Base-by-base conservation (phyloP, 2,888 invertebrate species). In the Drosophila austrosaltans region DNA sequence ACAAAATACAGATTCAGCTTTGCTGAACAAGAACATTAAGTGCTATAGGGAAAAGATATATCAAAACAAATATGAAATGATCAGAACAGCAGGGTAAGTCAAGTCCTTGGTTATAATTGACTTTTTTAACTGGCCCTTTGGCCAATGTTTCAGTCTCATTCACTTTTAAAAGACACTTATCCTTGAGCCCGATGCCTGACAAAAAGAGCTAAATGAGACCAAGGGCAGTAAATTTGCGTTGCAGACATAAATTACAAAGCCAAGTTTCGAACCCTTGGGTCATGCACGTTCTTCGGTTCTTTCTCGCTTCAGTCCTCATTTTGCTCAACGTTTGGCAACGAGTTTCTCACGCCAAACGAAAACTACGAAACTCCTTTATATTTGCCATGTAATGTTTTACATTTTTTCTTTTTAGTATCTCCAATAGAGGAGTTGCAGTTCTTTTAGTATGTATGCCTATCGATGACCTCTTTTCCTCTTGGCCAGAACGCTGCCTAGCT, bases 201-300 rank as follows among this genome's bases (percentile, higher is more conserved):
- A 28, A 32, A 39, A 36, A 32, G 30, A 20, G 54, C 66, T 6
- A 60, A 61, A 63, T 66, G 59, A 53, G 72, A 71, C 72, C 61
- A 53, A 64, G 48, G 76, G 75, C 68, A 57, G 56, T 72, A 70
- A 68, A 76, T 70, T 76, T 75, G 76, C 73, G 63, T 62, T 67
- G 75, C 73, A 68, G 78, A 74, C 76, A 88, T 88, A 85, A 85
- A 86, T 88, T 83, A 81, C 69, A 75, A 75, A 81, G 79, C 76
- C 63, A 68, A 66, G 72, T 64, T 82, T 87, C 57, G 64, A 69
- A 74, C 79, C 89, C 89, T 77, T 79, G 74, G 69, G 86, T 85
- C 53, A 76, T 89, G 89, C 86, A 86, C 86, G 86, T 84, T 86
- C 77, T 77, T 22, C 1, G 25, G 22, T 48, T 48, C 48, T 48